Base-by-base conservation (phyloP, 2,113 vertebrate genomes). In the Oophaga pumilio region DNA sequence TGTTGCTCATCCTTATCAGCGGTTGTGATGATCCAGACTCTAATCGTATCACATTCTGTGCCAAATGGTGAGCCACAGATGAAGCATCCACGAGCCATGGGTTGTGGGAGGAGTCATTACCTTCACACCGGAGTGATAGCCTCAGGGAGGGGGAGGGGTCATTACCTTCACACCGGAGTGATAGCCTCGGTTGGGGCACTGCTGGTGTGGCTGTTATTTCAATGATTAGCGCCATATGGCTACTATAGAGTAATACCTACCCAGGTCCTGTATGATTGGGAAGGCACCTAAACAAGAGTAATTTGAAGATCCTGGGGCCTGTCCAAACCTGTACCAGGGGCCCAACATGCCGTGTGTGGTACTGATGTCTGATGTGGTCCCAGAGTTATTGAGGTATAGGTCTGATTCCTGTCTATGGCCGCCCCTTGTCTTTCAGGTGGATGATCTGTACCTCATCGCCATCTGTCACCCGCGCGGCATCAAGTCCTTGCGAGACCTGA, bases 401-500 rank as follows among this genome's bases (percentile, higher is more conserved):
- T 43, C 33, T 43, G 33, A 43, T 43, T 43, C 33, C 33, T 43
- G 33, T 43, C 33, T 43, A 8, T 68, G 64, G 64, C 22, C 24
- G 20, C 68, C 64, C 14, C 24, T 8, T 64, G 73, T 89, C 24
- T 83, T 87, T 14, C 92, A 99, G 98, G 88, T 97, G 0, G 96
- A 98, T 15, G 95, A 99, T 89, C 94, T 99, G 83, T 98, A 99
- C 91, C 91, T 99, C 89, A 96, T 99, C 0, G 98, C 97, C 62
- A 97, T 99, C 1, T 77, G 91, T 82, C 96, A 94, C 66, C 91
- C 91, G 80, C 94, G 93, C n/a, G 95, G 93, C 5, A 64, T 98
- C 66, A 95, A 90, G 28, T 99, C 97, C 0, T 94, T 99, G 24
- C 91, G 98, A 66, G 97, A 98, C 83, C 96, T 99, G 12, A 97